Evolutionary conservation across 2,113 vertebrate genomes (phyloP), one percentile per base, ranked within the genome.

Genomic region (Campylomormyrus tamandua): DNA sequence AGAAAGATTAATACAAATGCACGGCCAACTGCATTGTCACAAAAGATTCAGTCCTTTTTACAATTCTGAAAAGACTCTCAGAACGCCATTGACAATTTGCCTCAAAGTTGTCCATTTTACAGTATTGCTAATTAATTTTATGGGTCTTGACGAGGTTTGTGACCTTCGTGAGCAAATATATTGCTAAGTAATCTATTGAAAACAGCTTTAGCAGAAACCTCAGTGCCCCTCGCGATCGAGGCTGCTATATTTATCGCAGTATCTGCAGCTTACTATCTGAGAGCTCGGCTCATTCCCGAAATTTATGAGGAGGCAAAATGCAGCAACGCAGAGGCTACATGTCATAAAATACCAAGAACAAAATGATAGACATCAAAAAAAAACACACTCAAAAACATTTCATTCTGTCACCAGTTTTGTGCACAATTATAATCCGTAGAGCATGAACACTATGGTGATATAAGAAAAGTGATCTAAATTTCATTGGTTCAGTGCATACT

Each of bases 171-270:
- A 62, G 39, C 42, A 42, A 42, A 66, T 42, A 27, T 11, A 88
- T 62, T 6, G 27, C 85, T 53, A 87, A 87, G 45, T 53, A 42
- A 87, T 53, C 50, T 87, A 50, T 35, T 53, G 85, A 53, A 87
- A 56, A 56, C 85, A 88, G 87, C 52, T 62, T 88, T 66, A 88
- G 39, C 31, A 66, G n/a, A 88, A 62, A 88, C n/a, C 53, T 66
- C 53, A 66, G 21, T n/a, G 35, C 35, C 52, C 42, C 35, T 87
- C 5, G 56, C 46, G 5, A 88, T 42, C 5, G 31, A 56, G 35
- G 52, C 56, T 88, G 31, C 87, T 62, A 50, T 87, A 17, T 56
- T 50, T 87, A 87, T 39, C 49, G 21, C 24, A 39, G 85, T 15
- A 87, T 27, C 50, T 53, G 27, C 27, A 53, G 15, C 85, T 87